Evolutionary conservation across 1,140 invertebrate genomes (phyloP).

Genomic region (Neomicropteryx cornuta): DNA sequence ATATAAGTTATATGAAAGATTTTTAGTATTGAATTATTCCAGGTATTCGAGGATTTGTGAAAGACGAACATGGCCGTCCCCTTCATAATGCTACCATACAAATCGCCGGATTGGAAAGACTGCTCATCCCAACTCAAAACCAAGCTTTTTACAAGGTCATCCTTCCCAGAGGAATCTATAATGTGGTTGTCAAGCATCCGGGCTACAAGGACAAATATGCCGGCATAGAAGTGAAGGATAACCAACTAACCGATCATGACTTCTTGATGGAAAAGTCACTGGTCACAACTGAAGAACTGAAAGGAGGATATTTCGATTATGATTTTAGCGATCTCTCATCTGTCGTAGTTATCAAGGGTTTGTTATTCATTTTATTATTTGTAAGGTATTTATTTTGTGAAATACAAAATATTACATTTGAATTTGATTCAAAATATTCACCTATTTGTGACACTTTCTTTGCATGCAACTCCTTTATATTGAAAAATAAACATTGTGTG

Average conservation of each 20-base stretch:
- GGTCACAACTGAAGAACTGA: slow-evolving; percentile 7
- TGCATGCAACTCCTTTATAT: no score
- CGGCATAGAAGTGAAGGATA: slow-evolving; percentile 26
- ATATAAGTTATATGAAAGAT: neutral
- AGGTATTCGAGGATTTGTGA: slow-evolving; percentile 65
- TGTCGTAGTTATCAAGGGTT: no score
- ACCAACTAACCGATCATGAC: slow-evolving; percentile 21
- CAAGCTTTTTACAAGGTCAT: slow-evolving; percentile 57
- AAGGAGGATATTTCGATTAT: no score
- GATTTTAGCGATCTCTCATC: no score
- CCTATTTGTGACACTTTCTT: no score
- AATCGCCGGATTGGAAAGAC: slow-evolving; percentile 43
- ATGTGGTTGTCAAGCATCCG: slow-evolving; percentile 43
- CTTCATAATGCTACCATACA: slow-evolving; percentile 59
- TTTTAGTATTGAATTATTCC: slow-evolving; percentile 14
- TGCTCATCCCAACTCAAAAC: slow-evolving; percentile 52
- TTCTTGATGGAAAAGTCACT: slow-evolving; percentile 18
- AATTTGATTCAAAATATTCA: no score
- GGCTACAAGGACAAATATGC: slow-evolving; percentile 40
- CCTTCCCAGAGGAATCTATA: slow-evolving; percentile 51
- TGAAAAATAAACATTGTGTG: no score
- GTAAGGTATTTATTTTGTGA: no score
- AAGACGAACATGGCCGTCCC: slow-evolving; percentile 47
- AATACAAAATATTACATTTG: no score
- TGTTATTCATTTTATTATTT: no score